phyloP scores from a whole-genome alignment of 2,113 vertebrate genomes.

The Felis chaus region DNA sequence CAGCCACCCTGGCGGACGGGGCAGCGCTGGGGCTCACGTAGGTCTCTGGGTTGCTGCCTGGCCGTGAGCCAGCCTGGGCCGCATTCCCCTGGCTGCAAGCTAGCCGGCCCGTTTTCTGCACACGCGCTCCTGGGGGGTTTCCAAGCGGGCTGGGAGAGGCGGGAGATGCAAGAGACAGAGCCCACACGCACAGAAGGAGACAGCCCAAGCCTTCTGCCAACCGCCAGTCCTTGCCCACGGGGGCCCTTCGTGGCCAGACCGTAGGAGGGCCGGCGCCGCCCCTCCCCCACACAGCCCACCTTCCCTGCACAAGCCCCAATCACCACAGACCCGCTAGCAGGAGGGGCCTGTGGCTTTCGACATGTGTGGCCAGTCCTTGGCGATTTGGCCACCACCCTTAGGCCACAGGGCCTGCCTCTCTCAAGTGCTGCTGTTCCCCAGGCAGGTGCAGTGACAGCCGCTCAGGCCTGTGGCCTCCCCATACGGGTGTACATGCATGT shows the following conservation, averaged over 20 bases:
- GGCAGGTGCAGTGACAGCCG: neutral
- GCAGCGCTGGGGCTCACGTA: neutral
- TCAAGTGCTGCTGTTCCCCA: neutral
- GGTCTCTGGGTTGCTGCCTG: neutral
- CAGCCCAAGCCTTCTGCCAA: rapidly evolving
- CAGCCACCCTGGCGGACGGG: neutral
- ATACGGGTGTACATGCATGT: neutral
- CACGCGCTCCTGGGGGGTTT: neutral
- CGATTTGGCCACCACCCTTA: neutral
- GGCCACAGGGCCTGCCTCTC: neutral
- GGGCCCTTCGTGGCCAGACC: rapidly evolving
- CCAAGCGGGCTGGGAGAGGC: neutral
- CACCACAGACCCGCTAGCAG: neutral
- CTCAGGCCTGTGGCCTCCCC: neutral
- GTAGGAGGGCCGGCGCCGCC: neutral
- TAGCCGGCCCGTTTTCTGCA: neutral
- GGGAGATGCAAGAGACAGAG: neutral
- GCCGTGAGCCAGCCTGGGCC: neutral
- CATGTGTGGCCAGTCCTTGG: neutral
- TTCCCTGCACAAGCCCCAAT: neutral
- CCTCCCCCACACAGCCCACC: rapidly evolving
- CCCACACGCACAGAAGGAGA: rapidly evolving
- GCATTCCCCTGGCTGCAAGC: neutral
- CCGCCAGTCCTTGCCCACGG: neutral
- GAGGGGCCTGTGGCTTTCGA: neutral